Percentiles rank a stretch among this genome's conserved stretches.
Evolutionary conservation across 1,140 invertebrate species (phyloP).

Genomic region (Bactericera cockerelli): DNA sequence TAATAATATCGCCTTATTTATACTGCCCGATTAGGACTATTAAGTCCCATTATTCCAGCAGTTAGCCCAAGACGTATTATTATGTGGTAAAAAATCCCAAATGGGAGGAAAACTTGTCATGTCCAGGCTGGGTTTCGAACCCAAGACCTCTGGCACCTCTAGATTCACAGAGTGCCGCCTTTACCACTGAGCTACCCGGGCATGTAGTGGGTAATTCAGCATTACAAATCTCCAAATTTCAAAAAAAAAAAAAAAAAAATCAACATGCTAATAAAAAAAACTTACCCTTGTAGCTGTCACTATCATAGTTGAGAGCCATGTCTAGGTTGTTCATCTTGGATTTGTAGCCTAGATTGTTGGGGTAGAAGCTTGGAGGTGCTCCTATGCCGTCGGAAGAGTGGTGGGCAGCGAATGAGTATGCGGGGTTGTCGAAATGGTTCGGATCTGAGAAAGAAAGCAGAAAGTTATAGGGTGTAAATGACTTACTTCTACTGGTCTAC

Average conservation of each 20-base stretch:
- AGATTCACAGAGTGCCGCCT: no score
- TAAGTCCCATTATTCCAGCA: no score
- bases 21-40: no score
- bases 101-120: no score
- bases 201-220: no score
- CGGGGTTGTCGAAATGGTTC: constrained; percentile 85
- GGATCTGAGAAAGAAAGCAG: constrained; percentile 38
- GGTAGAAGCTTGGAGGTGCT: constrained; percentile 35
- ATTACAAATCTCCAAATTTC: no score
- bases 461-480: constrained; percentile 25
- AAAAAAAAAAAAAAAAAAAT: neutral
- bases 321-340: constrained; percentile 46
- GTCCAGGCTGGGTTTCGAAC: no score
- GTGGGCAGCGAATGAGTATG: constrained; percentile 53
- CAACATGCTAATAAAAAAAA: neutral
- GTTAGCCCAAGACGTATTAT: no score
- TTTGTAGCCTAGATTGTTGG: constrained; percentile 33
- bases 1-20: no score
- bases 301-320: constrained; percentile 36
- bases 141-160: no score
- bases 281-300: constrained; percentile 32
- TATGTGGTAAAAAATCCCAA: no score
- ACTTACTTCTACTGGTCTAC: constrained; percentile 37
- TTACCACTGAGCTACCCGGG: no score
- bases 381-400: constrained; percentile 23